Base-by-base conservation (phyloP, 2,888 invertebrate genomes). In the Protophormia terraenovae region DNA sequence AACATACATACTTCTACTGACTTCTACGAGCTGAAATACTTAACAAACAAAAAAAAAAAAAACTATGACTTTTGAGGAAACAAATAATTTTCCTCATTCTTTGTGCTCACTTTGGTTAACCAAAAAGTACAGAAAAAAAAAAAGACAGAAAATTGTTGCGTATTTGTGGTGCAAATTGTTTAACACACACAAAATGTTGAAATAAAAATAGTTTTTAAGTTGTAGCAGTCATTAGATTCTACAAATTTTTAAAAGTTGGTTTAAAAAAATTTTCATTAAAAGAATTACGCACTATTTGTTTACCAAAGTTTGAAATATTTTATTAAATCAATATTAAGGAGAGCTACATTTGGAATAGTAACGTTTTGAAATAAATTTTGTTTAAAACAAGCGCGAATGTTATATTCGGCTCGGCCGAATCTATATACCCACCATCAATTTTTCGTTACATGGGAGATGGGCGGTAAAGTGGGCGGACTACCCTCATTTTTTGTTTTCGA, bases 151-250 rank as follows among this genome's bases (percentile, higher is more conserved):
- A 50, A 22, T 45, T 19, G 16, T 50, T 75, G 47, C 29, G 50
- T 58, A 58, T 69, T 69, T 67, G 29, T 62, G 10, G 35, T 22
- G 41, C 71, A 60, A 79, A 62, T 47, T 71, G 53, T 62, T 79
- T 38, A 62, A 79, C 58, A 38, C 71, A 71, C 3, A 60, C 27
- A 50, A 12, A 50, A 50, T n/a, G 5, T 19, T 10, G 38, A 50
- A 53, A 35, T 10, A 55, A 22, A 71, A 77, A 19, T 19, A 19
- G n/a, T 0, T 3, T n/a, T 60, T 53, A 3, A 45, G 62, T 69
- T 69, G 19, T 55, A 19, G 32, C 60, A 62, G 64, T 64, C 35
- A 27, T 53, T 53, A 38, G 14, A 27, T 53, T 29, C 19, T 38
- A 29, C 50, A 75, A 47, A 75, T 35, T n/a, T 60, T 62, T 62